phyloP scores from a whole-genome alignment of 2,888 invertebrate species.

The Himalopsyche tibetana region DNA sequence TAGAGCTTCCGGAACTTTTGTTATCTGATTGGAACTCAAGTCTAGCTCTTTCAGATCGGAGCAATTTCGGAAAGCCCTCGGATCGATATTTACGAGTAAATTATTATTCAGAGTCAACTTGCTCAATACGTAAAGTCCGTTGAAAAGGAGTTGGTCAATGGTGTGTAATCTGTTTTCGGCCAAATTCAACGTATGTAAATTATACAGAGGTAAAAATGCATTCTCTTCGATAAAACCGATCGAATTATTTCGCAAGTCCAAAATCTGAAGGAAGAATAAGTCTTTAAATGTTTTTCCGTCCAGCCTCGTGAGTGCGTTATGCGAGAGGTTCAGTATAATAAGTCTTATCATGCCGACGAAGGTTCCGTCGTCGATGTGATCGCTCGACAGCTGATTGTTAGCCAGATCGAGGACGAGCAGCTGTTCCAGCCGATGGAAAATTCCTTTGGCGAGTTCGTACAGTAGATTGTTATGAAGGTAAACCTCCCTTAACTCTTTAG shows the following conservation, averaged over 20 bases:
- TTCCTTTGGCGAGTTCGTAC: constrained; percentile 87
- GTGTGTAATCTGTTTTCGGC: constrained; percentile 91
- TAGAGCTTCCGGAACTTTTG: constrained; percentile 88
- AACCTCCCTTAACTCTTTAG: constrained; percentile 88
- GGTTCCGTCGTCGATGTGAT: constrained; percentile 89
- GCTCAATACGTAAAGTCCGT: constrained; percentile 88
- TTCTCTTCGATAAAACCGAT: constrained; percentile 93
- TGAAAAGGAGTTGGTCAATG: constrained; percentile 88
- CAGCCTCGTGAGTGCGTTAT: constrained; percentile 89
- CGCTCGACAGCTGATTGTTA: constrained; percentile 89
- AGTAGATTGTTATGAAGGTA: constrained; percentile 91
- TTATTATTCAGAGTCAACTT: constrained; percentile 92
- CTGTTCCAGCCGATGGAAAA: constrained; percentile 90
- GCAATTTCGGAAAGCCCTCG: constrained; percentile 90
- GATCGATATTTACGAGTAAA: constrained; percentile 86
- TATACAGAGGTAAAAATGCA: constrained; percentile 91
- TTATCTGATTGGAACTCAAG: constrained; percentile 90
- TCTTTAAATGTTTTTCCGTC: constrained; percentile 92
- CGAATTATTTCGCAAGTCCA: constrained; percentile 90
- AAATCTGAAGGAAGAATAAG: constrained; percentile 89
- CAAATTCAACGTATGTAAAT: constrained; percentile 91
- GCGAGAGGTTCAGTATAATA: constrained; percentile 89
- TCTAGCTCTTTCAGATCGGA: constrained; percentile 92
- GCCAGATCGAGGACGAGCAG: constrained; percentile 90
- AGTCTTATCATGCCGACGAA: constrained; percentile 90